A percentile compares a stretch with the other conserved stretches of the same genome.
phyloP scores from a whole-genome alignment of 2,113 vertebrate species.

The Cryptomyrus ogoouensis region DNA sequence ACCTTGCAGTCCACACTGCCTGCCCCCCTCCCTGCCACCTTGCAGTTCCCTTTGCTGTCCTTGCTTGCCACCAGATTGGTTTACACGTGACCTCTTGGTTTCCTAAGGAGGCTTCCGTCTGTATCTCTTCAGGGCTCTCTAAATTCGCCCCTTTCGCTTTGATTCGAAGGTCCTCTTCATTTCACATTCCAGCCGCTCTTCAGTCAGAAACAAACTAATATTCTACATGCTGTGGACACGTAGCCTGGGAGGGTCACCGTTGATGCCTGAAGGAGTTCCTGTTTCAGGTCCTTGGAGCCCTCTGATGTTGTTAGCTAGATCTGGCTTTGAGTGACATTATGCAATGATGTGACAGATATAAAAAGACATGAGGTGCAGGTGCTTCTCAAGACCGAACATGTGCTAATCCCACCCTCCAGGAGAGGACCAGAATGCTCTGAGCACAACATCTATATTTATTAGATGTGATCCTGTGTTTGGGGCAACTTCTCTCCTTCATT shows the following conservation, averaged over 20 bases:
- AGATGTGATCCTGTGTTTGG: background rate
- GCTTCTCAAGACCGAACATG: background rate
- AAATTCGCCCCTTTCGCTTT: background rate
- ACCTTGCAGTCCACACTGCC: background rate
- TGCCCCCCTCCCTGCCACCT: background rate
- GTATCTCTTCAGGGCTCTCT: background rate
- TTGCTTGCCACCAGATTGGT: background rate
- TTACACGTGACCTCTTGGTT: background rate
- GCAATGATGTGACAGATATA: background rate
- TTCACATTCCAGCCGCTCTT: background rate
- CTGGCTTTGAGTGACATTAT: slow-evolving; percentile 3
- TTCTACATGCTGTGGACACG: background rate
- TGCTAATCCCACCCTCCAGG: background rate
- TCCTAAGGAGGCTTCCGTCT: background rate
- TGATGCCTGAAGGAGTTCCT: background rate
- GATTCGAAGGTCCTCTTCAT: background rate
- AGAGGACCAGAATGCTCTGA: background rate
- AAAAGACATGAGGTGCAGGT: background rate
- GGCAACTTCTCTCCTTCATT: background rate
- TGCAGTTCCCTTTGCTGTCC: background rate
- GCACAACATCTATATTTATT: background rate
- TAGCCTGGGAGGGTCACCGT: background rate
- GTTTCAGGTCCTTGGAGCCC: background rate
- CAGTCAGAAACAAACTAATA: background rate
- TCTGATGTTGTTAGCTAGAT: background rate